Percentiles rank a stretch among this genome's conserved stretches.
Evolutionary conservation across 2,888 invertebrate species (phyloP).

Genomic region (Imbricaverruca yamaguchii): DNA sequence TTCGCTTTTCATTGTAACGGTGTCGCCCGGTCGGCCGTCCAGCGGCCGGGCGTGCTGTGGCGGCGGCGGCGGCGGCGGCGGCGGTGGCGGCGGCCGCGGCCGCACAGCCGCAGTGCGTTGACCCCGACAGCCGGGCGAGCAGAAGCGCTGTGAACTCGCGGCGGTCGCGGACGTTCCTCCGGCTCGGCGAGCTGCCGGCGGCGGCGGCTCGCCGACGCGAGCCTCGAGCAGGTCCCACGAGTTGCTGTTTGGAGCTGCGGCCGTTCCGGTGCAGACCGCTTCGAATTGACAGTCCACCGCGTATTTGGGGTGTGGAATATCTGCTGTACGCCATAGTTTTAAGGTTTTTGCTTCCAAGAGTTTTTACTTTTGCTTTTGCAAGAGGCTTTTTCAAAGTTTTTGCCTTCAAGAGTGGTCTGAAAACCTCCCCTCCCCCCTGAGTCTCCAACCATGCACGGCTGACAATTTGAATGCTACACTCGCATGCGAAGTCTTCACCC

Average conservation of each 20-base stretch:
- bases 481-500: too few species aligned
- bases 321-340: too few species aligned
- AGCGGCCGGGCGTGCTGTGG: neutral
- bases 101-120: neutral
- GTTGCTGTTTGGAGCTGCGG: neutral
- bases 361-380: too few species aligned
- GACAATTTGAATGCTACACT: too few species aligned
- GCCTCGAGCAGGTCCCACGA: neutral
- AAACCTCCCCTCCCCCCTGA: too few species aligned
- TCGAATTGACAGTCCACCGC: neutral
- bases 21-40: neutral
- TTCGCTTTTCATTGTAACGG: constrained; percentile 21
- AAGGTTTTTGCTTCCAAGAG: too few species aligned
- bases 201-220: neutral
- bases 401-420: too few species aligned
- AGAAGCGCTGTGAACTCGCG: too few species aligned
- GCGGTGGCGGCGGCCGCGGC: neutral
- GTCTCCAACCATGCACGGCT: too few species aligned
- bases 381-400: too few species aligned
- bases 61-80: neutral
- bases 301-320: too few species aligned
- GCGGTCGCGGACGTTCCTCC: neutral
- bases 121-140: neutral
- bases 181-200: neutral
- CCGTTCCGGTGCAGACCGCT: neutral